phyloP scores from a whole-genome alignment of 2,113 vertebrate species.

The Phalacrocorax carbo region DNA sequence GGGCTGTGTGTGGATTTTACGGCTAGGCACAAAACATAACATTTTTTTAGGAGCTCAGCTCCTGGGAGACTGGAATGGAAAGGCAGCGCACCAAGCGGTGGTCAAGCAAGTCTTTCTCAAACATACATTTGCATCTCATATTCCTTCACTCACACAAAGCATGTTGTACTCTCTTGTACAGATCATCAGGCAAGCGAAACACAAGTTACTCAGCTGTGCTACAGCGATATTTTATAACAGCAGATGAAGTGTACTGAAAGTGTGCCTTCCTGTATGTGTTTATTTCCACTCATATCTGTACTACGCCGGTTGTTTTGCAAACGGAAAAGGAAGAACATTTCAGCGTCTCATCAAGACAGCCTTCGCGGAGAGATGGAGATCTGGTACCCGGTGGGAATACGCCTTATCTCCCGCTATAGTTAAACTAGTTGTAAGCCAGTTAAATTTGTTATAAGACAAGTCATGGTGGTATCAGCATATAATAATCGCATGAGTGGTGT shows the following conservation, averaged over 20 bases:
- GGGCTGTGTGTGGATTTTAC: neutral
- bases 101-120: neutral
- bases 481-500: neutral
- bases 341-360: neutral
- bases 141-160: neutral
- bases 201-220: neutral
- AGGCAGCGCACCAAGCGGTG: accelerated
- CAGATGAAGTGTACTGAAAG: neutral
- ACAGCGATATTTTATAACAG: neutral
- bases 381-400: neutral
- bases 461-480: neutral
- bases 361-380: neutral
- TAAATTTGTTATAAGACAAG: neutral
- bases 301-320: neutral
- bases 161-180: neutral
- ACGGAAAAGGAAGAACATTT: neutral
- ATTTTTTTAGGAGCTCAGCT: neutral
- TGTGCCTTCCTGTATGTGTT: neutral
- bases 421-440: neutral
- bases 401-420: neutral
- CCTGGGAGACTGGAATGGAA: neutral
- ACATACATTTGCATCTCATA: neutral
- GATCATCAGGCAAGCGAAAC: neutral
- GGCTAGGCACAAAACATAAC: neutral
- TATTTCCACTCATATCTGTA: neutral